Percentiles rank a stretch among this genome's conserved stretches.
Evolutionary conservation across 2,888 invertebrate genomes (phyloP).

Genomic region (Sesamia inferens): DNA sequence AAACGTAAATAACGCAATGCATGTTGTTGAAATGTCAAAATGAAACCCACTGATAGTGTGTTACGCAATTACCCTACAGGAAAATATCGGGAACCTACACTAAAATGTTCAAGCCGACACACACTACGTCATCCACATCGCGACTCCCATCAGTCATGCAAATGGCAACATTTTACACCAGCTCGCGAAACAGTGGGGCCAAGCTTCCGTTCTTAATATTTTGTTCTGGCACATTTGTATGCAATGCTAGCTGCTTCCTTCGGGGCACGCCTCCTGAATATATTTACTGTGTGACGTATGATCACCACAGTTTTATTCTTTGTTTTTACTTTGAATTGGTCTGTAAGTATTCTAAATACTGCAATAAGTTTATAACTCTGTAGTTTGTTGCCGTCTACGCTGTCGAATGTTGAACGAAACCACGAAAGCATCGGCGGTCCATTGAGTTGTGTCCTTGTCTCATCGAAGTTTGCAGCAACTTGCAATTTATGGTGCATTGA

Average conservation of each 20-base stretch:
- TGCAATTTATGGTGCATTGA: background rate
- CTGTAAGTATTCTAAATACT: conserved; percentile 13
- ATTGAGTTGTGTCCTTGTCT: background rate
- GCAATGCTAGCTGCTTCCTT: conserved; percentile 72
- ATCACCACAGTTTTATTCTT: conserved; percentile 15
- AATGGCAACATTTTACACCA: conserved; percentile 42
- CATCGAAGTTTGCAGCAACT: background rate
- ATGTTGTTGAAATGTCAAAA: no score
- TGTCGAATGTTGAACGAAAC: background rate
- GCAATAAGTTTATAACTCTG: conserved; percentile 8
- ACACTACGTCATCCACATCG: background rate
- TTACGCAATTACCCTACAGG: no score
- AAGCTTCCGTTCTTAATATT: conserved; percentile 72
- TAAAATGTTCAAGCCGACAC: conserved; percentile 8
- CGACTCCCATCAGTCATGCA: conserved; percentile 35
- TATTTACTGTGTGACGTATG: conserved; percentile 55
- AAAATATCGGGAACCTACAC: background rate
- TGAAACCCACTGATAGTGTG: no score
- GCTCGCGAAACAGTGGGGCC: conserved; percentile 39
- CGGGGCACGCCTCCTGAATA: conserved; percentile 71
- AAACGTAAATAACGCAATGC: no score
- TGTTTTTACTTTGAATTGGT: conserved; percentile 7
- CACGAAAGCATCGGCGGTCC: background rate
- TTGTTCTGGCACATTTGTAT: conserved; percentile 71
- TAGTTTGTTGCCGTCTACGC: background rate